phyloP scores from a whole-genome alignment of 2,113 vertebrate genomes.

The Pollimyrus isidori region DNA sequence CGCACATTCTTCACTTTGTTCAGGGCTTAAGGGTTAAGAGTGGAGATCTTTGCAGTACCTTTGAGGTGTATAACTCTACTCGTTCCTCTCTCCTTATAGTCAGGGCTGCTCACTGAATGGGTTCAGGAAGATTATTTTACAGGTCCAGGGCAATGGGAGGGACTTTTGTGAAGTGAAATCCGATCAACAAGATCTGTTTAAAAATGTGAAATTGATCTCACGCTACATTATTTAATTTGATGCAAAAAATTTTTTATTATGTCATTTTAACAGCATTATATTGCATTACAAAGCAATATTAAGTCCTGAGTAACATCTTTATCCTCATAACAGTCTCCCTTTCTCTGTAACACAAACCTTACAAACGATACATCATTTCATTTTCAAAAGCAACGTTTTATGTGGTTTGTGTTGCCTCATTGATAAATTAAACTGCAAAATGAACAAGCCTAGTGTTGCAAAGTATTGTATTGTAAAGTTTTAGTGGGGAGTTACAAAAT shows the following conservation, averaged over 20 bases:
- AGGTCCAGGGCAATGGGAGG: neutral
- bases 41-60: neutral
- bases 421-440: neutral
- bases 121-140: neutral
- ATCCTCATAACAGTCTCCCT: neutral
- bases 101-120: neutral
- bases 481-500: neutral
- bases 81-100: neutral
- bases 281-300: neutral
- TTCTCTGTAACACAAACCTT: neutral
- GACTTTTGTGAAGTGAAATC: neutral
- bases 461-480: neutral
- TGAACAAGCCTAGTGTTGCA: neutral
- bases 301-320: neutral
- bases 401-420: neutral
- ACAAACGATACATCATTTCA: neutral
- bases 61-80: neutral
- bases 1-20: neutral
- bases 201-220: slow-evolving; percentile 5
- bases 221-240: slow-evolving; percentile 4
- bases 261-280: neutral
- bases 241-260: neutral
- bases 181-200: neutral
- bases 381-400: neutral
- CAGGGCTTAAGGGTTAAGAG: neutral